Base-by-base conservation (phyloP, 2,797 vertebrate species). In the Gadopsis marmoratus region DNA sequence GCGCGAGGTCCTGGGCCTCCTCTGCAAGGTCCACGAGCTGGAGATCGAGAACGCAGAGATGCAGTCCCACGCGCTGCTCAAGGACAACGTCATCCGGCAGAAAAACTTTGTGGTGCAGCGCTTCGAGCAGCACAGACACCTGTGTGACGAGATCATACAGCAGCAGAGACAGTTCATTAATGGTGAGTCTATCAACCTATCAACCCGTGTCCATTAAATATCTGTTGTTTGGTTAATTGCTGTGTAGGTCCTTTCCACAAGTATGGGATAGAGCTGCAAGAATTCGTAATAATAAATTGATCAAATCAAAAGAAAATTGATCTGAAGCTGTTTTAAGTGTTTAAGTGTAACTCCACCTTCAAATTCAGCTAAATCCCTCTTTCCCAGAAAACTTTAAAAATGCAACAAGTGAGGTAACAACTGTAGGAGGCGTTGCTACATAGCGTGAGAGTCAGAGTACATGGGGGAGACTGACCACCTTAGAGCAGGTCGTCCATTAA, bases 101-200 rank as follows among this genome's bases (percentile, higher is more conserved):
- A 97, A 96, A 10, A 95, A 96, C 72, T 93, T 94, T 33, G 95
- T 96, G 68, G 92, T 97, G 86, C 96, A 94, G 76, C 94, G 95
- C 47, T 96, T 97, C 61, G 96, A 97, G 91, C 95, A 94, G 85
- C 96, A 97, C 90, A 89, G 94, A 31, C 93, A 94, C 83, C 95
- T 97, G 67, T 97, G 97, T 31, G 93, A 97, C 1, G 94, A 96
- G 90, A 96, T 98, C 93, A 97, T 98, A 64, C 96, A 95, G 90
- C 96, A 96, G 86, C 97, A 99, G 93, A 91, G 95, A 31, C 96
- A 94, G 90, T 93, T 98, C 83, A 97, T 98, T 0, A 58, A 95
- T 0, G 96, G 93, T 93, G 75, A 71, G 86, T 55, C 3, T 3
- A 2, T 47, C 19, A 50, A 8, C 4, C 41, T 47, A 19, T 47